These are phyloP conservation scores for Poecilus cupreus DNA, from an alignment of 2,888 invertebrate species.

Conservation along the genomic window DNA sequence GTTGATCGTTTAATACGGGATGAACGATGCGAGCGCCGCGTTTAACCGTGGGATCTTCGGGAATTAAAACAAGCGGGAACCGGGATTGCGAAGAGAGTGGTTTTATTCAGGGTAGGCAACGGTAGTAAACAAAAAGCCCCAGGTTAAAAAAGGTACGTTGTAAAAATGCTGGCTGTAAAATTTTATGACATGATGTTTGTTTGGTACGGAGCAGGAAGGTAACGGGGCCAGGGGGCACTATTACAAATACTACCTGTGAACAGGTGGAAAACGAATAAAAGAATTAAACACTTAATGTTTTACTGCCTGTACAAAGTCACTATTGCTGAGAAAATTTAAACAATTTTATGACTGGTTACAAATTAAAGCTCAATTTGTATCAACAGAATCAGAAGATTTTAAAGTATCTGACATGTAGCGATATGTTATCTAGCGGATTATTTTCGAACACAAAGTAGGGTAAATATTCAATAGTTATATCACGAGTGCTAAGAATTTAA, in stretches of 20 bases:
- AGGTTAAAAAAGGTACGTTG: conserved; percentile 30
- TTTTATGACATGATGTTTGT: conserved; percentile 17
- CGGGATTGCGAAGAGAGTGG: conserved; percentile 1
- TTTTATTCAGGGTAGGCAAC: background rate
- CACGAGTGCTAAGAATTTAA: no score
- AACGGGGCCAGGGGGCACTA: background rate
- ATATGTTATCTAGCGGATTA: no score
- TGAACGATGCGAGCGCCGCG: background rate
- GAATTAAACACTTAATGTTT: background rate
- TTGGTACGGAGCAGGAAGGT: background rate
- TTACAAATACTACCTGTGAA: background rate
- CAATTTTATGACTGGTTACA: background rate
- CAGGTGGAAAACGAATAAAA: background rate
- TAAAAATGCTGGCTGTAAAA: conserved; percentile 44
- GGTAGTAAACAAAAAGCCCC: conserved; percentile 31
- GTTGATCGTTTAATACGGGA: background rate
- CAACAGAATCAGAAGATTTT: no score
- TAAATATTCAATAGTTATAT: no score
- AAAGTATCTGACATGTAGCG: no score
- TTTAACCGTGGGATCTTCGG: conserved; percentile 13
- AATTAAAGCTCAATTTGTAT: no score
- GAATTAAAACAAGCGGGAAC: conserved; percentile 26
- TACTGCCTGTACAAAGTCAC: no score
- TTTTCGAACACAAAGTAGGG: no score
- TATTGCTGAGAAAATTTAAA: no score